Evolutionary conservation across 2,113 vertebrate species (phyloP).

Genomic region (Mixornis gularis): DNA sequence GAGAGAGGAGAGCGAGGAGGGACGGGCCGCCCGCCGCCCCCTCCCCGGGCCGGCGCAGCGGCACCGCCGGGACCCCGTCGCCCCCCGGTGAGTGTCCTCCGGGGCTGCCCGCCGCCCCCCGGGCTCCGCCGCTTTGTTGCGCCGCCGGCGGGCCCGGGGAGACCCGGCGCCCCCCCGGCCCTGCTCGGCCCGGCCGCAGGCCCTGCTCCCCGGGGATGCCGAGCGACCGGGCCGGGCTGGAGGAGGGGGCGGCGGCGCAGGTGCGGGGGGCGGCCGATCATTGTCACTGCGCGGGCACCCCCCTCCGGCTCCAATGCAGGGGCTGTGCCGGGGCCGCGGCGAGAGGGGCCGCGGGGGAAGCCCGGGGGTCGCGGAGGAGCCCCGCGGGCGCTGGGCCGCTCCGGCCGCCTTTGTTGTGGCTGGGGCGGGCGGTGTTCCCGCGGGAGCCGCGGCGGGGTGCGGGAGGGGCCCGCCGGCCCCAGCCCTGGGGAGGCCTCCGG

Average conservation of each 20-base stretch:
- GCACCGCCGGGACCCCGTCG: too few relatives aligned
- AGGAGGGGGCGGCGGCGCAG: neutral
- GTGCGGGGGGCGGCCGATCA: neutral
- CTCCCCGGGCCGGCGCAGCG: too few relatives aligned
- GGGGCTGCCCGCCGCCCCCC: too few relatives aligned
- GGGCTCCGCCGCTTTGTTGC: too few relatives aligned
- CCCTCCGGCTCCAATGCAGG: neutral
- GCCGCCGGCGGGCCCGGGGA: too few relatives aligned
- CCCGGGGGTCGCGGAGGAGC: neutral
- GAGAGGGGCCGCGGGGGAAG: neutral
- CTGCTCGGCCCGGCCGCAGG: neutral
- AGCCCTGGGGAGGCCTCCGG: neutral
- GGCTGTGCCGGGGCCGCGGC: neutral
- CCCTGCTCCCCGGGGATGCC: neutral
- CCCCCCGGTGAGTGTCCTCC: too few relatives aligned
- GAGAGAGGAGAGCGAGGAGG: too few relatives aligned
- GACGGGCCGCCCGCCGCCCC: too few relatives aligned
- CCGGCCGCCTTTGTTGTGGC: conserved; percentile 31
- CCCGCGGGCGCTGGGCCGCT: neutral
- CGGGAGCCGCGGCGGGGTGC: neutral
- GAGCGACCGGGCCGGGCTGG: neutral
- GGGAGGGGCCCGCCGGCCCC: neutral
- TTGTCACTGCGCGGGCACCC: neutral
- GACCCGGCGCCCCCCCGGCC: too few relatives aligned
- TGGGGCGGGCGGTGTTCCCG: neutral